Base-by-base conservation (phyloP, 1,140 invertebrate genomes). In the Caenorhabditis brenneri region DNA sequence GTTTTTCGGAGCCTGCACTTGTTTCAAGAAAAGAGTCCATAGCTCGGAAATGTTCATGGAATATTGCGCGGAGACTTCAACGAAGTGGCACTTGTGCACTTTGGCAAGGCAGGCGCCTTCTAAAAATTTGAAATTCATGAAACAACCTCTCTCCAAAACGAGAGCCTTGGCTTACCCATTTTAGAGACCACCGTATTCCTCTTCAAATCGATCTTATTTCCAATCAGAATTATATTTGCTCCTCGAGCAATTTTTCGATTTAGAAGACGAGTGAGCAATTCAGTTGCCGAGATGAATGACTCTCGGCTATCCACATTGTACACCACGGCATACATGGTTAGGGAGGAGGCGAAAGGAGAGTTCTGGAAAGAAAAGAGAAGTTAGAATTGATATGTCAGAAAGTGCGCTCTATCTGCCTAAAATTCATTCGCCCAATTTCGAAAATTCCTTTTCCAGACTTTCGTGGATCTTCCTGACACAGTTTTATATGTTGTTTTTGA, bases 261-360 rank as follows among this genome's bases (percentile, higher is more conserved):
- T 6, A 74, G n/a, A 46, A 74, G 65, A 3, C 65, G 36, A 24
- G 6, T 9, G 36, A 74, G 5, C 19, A 74, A 10, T 4, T 74
- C 36, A 19, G 65, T 74, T 19, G 65, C 65, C 6, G 19, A 39
- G 2, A 46, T 16, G 36, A 74, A 74, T n/a, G 65, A 74, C 42
- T 74, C 65, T 24, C 65, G 65, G 24, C 19, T 74, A n/a, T 74
- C 65, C 5, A 74, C 65, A n/a, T 74, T 74, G 36, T 74, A 74
- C 1, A 74, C 65, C 5, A 74, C 36, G 0, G 65, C 65, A 29
- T 74, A 74, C 65, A 74, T 74, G 1, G 65, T 74, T n/a, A 74
- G 10, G 10, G 36, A 74, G 9, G 65, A 74, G 1, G 36, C 65
- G 36, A 74, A 74, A 42, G 65, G 65, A 42, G 65, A 74, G 22